Base-by-base conservation (phyloP, 2,797 vertebrate species). In the Lithobates sylvaticus region DNA sequence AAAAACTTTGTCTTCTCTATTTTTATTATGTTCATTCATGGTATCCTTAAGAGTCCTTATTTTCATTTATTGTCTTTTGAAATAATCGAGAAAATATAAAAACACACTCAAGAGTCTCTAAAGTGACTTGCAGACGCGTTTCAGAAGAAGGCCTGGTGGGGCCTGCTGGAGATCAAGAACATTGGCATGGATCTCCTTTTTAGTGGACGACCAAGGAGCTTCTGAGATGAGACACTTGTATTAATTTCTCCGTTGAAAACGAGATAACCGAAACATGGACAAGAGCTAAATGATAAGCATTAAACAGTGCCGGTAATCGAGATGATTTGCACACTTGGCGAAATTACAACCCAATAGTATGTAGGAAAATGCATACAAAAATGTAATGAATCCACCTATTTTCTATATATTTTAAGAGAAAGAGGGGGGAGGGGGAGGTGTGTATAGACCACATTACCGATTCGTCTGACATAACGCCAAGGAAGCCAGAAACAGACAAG, bases 1-100 rank as follows among this genome's bases (percentile, higher is more conserved):
- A 72, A 64, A 81, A 76, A 39, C 67, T 72, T 44, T 83, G 26
- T 68, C 61, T 78, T 87, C 61, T 79, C 71, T 79, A 76, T 79
- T 87, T 83, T 36, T 83, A 83, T 87, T 75, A 72, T 75, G 76
- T 87, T 87, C 78, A 47, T 69, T 83, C 76, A 75, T 32, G 71
- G 80, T 87, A 74, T 75, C 67, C 76, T 75, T 79, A 69, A 75
- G 27, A 79, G 54, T 79, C 70, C 72, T 79, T 47, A 47, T 34
- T 83, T 84, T 83, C 50, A 47, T 69, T 83, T 87, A 67, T 75
- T 78, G 86, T 87, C 81, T 70, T 83, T 79, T 79, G 27, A 42
- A 79, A 78, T 78, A 78, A 83, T 74, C 18, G 12, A 54, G n/a
- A 54, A 18, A 54, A 54, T 15, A 18, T 12, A 47, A 12, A 54